Conservation (phyloP, 2,797 vertebrate genomes). For the Saguinus oedipus region DNA sequence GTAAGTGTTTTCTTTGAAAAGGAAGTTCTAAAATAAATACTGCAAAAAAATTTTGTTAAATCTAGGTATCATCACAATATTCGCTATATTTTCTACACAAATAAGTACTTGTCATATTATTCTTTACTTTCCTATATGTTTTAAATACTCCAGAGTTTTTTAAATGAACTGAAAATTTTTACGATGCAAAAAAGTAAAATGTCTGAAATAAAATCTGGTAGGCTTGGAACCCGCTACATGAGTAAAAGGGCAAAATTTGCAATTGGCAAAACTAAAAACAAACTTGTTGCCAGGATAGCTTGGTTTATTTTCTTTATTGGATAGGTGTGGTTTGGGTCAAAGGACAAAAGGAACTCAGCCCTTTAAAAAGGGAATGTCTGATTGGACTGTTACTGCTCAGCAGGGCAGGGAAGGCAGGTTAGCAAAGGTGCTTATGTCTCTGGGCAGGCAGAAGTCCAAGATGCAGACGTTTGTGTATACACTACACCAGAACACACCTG, state of each 20-base stretch:
- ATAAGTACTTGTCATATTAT: background rate
- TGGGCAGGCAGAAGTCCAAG: background rate
- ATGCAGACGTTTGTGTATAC: background rate
- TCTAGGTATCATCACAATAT: background rate
- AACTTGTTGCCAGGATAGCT: background rate
- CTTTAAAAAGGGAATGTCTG: background rate
- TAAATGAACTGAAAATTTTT: background rate
- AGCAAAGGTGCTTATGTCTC: background rate
- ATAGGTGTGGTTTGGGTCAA: background rate
- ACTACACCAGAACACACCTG: background rate
- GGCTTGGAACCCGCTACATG: background rate
- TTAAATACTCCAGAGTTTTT: background rate
- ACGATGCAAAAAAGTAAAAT: background rate
- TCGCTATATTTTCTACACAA: background rate
- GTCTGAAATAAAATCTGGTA: background rate
- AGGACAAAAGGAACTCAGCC: background rate
- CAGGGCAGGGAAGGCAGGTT: background rate
- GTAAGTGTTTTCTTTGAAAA: conserved; percentile 15
- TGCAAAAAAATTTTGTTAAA: background rate
- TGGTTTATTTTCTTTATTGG: background rate
- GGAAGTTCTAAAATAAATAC: background rate
- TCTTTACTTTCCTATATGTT: background rate
- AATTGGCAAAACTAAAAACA: background rate
- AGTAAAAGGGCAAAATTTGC: background rate
- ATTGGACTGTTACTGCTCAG: no score